A percentile compares a stretch with the other conserved stretches of the same genome.
Evolutionary conservation across 2,888 invertebrate species (phyloP).

Genomic region (Noctua comes): DNA sequence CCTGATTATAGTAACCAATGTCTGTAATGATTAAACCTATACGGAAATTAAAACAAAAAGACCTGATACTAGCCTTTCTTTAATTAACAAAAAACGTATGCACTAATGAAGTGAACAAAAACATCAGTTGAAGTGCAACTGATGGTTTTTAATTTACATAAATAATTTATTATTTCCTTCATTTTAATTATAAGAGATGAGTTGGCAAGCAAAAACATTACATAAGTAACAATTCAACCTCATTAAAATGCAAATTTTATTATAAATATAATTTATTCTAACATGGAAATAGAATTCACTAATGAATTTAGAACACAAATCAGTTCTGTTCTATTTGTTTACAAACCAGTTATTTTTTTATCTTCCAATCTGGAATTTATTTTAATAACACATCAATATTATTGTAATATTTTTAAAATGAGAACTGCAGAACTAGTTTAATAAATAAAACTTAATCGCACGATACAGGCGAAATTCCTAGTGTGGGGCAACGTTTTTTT

Average conservation of each 20-base stretch:
- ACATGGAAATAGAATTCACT: neutral
- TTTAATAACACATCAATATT: conserved; percentile 55
- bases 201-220: conserved; percentile 44
- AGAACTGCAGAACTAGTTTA: neutral
- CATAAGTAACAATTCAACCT: conserved; percentile 25
- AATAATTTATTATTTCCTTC: conserved; percentile 31
- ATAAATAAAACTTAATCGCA: neutral
- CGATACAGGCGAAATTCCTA: too few relatives aligned
- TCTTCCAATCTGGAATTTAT: conserved; percentile 17
- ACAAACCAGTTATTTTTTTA: conserved; percentile 61
- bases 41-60: neutral
- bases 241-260: conserved; percentile 56
- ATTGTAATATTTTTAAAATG: neutral
- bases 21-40: neutral
- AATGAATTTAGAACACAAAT: conserved; percentile 47
- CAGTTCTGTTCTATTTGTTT: conserved; percentile 39
- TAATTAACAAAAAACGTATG: neutral
- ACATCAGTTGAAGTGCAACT: conserved; percentile 7
- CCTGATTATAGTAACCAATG: neutral
- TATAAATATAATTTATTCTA: conserved; percentile 24
- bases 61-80: neutral
- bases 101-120: conserved; percentile 8
- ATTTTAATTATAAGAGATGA: conserved; percentile 27
- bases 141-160: conserved; percentile 19
- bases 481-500: too few relatives aligned